Evolutionary conservation across 2,113 vertebrate species (phyloP).

Genomic region (Scomber japonicus): DNA sequence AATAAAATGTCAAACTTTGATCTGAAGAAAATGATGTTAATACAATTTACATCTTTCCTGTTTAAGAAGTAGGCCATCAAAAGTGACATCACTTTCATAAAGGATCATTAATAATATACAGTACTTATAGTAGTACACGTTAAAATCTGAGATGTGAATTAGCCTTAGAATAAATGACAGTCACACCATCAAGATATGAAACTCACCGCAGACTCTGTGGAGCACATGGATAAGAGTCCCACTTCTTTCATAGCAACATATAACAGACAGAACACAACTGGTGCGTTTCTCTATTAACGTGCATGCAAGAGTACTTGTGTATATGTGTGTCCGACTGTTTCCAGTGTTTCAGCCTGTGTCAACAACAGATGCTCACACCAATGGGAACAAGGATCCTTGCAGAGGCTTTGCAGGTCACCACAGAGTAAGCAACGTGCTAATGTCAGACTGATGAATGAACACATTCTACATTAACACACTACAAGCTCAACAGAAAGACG

Average conservation of each 20-base stretch:
- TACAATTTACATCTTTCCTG: no score
- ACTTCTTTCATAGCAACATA: constrained; percentile 12
- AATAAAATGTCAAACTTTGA: neutral
- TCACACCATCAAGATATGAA: neutral
- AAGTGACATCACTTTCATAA: no score
- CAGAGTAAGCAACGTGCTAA: neutral
- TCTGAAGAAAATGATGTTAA: neutral
- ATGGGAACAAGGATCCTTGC: constrained; percentile 19
- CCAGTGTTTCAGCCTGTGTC: constrained; percentile 23
- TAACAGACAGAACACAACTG: neutral
- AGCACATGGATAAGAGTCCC: constrained; percentile 28
- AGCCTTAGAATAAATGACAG: neutral
- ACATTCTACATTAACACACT: neutral
- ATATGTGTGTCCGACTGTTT: neutral
- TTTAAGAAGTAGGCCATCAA: no score
- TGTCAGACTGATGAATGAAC: constrained; percentile 25
- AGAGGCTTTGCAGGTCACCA: constrained; percentile 22
- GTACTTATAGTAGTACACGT: no score
- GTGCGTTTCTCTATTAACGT: neutral
- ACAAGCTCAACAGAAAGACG: neutral
- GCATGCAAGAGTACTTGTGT: constrained; percentile 1
- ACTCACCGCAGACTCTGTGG: constrained; percentile 56
- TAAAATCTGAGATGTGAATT: no score
- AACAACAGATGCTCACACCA: constrained; percentile 43
- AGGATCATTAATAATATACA: neutral